A percentile compares a stretch with the other conserved stretches of the same genome.
phyloP scores from a whole-genome alignment of 2,797 vertebrate genomes.

The Pangasius djambal region DNA sequence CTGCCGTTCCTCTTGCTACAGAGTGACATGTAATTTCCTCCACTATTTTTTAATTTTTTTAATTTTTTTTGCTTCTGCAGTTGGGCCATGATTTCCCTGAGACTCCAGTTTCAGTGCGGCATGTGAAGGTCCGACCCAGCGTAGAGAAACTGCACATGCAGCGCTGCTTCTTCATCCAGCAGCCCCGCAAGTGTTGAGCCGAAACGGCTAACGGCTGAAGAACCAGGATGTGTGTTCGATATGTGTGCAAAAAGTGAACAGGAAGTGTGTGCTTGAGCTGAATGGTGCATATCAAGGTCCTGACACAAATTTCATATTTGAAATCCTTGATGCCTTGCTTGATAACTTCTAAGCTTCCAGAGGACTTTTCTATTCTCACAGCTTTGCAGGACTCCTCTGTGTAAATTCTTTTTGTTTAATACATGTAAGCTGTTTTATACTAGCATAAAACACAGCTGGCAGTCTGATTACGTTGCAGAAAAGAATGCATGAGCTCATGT shows the following conservation, averaged over 20 bases:
- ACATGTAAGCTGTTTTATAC: constrained; percentile 5
- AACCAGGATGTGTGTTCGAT: constrained; percentile 40
- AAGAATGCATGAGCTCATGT: constrained; percentile 56
- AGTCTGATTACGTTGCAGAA: constrained; percentile 24
- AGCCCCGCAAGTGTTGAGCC: constrained; percentile 87
- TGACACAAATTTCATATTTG: constrained; percentile 8
- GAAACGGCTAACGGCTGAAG: constrained; percentile 1
- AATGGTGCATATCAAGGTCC: constrained; percentile 43
- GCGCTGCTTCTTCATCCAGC: constrained; percentile 86
- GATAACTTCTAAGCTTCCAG: neutral
- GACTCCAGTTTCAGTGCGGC: constrained; percentile 81
- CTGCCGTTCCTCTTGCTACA: neutral
- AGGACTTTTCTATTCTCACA: neutral
- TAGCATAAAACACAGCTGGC: neutral
- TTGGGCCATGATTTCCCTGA: constrained; percentile 85
- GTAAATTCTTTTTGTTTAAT: constrained; percentile 22
- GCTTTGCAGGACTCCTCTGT: constrained; percentile 13
- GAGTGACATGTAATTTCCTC: neutral
- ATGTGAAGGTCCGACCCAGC: constrained; percentile 82
- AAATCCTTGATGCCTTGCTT: neutral
- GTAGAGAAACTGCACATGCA: constrained; percentile 81
- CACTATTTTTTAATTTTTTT: constrained; percentile 41
- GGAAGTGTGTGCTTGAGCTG: constrained; percentile 49
- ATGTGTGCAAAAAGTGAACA: constrained; percentile 54
- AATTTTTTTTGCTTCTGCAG: constrained; percentile 72